Conservation (phyloP, 2,113 vertebrate species). For the Callochromis pleurospilus region DNA sequence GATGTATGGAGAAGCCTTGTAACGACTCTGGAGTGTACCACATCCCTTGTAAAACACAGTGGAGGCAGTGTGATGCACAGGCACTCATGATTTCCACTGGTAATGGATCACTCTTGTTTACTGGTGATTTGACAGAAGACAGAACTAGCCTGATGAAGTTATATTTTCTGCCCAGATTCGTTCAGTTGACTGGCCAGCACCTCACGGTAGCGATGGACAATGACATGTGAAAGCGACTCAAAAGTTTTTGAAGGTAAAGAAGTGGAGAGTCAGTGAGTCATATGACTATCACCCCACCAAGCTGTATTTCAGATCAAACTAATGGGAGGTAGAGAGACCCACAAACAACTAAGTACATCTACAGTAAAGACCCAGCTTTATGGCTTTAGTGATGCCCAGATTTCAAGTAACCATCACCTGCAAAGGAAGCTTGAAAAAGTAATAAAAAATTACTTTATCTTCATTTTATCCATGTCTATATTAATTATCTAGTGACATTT, state of each 20-base stretch:
- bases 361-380: background rate
- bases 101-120: background rate
- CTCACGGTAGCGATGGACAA: background rate
- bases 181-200: background rate
- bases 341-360: background rate
- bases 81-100: background rate
- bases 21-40: accelerated
- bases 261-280: background rate
- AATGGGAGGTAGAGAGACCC: background rate
- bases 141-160: background rate
- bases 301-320: background rate
- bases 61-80: background rate
- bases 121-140: background rate
- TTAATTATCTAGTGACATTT: background rate
- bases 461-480: background rate
- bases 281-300: background rate
- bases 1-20: background rate
- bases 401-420: background rate
- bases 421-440: background rate
- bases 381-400: background rate
- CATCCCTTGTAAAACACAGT: background rate
- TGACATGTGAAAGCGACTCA: background rate
- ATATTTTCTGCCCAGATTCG: background rate
- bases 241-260: background rate
- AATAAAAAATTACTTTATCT: background rate